phyloP scores from a whole-genome alignment of 92 coral and sea anemone genomes.

The Heliopora coerulea region DNA sequence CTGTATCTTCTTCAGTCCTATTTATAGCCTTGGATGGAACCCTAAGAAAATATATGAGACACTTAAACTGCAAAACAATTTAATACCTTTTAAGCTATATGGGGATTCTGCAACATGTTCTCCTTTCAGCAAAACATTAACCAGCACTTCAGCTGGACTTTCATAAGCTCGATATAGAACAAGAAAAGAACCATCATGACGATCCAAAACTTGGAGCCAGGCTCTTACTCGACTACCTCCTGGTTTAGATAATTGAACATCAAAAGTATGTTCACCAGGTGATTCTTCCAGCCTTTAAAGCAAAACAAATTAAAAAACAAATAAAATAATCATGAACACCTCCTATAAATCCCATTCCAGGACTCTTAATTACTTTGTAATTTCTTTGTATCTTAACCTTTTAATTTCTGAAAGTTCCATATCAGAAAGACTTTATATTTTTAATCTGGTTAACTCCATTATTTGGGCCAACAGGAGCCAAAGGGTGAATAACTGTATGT shows the following conservation, averaged over 20 bases:
- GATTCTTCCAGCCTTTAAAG: conserved; percentile 71
- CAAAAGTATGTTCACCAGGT: conserved; percentile 91
- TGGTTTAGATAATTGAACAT: conserved; percentile 51
- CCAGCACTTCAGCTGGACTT: conserved; percentile 68
- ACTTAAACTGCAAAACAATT: not conserved
- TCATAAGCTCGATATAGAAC: conserved; percentile 84
- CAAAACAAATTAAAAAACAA: not conserved
- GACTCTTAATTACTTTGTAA: too few species aligned
- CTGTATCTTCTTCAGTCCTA: too few species aligned
- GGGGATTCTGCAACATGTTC: conserved; percentile 90
- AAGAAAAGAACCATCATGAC: conserved; percentile 95
- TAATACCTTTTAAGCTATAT: conserved; percentile 73
- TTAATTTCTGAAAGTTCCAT: too few species aligned
- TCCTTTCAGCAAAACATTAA: conserved; percentile 68
- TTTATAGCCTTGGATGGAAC: too few species aligned
- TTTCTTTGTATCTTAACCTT: too few species aligned
- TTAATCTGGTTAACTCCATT: too few species aligned
- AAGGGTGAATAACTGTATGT: too few species aligned
- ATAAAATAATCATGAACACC: too few species aligned
- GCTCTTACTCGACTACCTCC: conserved; percentile 75
- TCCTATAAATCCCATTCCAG: too few species aligned
- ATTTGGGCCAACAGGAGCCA: too few species aligned
- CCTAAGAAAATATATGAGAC: too few species aligned
- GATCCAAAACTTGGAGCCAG: conserved; percentile 87
- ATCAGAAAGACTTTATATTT: too few species aligned